Conservation (phyloP, 2,797 vertebrate species). For the Siniperca scherzeri region DNA sequence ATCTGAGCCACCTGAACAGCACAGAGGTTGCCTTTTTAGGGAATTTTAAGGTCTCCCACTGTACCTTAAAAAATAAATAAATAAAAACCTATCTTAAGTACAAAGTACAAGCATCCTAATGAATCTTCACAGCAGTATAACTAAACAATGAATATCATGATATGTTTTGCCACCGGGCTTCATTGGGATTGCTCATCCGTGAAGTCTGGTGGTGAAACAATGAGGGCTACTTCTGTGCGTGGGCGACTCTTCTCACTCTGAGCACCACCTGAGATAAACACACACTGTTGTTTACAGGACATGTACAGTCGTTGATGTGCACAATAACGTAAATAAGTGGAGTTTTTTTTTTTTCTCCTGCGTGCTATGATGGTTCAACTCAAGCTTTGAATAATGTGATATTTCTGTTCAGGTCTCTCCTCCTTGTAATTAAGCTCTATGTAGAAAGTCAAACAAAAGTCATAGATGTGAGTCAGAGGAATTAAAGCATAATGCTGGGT, state of each 20-base stretch:
- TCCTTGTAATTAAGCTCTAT: background rate
- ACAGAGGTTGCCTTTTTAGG: background rate
- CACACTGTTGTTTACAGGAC: background rate
- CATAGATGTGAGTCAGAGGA: background rate
- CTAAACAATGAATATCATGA: background rate
- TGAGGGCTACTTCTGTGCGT: background rate
- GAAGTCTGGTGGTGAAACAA: background rate
- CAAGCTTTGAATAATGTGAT: background rate
- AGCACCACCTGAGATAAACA: background rate
- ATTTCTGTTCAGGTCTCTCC: background rate
- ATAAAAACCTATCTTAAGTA: background rate
- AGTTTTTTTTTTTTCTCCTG: background rate
- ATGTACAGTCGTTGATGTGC: background rate
- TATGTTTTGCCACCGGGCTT: constrained; percentile 1
- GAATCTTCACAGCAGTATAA: background rate
- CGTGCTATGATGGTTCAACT: background rate
- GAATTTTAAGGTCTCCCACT: background rate
- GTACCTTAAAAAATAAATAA: too few species aligned
- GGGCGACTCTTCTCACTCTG: background rate
- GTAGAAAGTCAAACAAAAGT: background rate
- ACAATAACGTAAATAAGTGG: background rate
- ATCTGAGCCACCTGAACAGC: background rate
- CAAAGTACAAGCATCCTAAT: background rate
- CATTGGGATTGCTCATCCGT: constrained; percentile 5
- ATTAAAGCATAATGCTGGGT: background rate